A percentile compares a stretch with the other conserved stretches of the same genome.
Evolutionary conservation across 2,888 invertebrate species (phyloP).

Genomic region (Plagodis pulveraria): DNA sequence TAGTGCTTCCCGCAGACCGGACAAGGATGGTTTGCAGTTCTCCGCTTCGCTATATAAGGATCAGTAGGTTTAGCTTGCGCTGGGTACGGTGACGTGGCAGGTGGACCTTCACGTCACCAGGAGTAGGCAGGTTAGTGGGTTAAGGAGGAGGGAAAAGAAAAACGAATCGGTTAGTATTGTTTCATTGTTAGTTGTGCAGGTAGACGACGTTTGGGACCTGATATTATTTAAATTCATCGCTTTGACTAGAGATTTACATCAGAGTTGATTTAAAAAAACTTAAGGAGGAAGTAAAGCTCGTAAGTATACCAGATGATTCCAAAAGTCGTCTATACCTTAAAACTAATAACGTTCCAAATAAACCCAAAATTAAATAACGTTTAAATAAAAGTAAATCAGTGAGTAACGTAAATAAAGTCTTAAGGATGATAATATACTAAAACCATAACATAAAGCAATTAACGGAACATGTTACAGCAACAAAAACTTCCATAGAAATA

Average conservation of each 20-base stretch:
- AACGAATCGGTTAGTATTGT: conserved; percentile 72
- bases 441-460: conserved; percentile 60
- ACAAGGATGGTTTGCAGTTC: conserved; percentile 97
- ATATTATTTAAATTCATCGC: neutral
- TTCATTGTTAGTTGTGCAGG: conserved; percentile 54
- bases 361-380: conserved; percentile 26
- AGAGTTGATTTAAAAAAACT: neutral
- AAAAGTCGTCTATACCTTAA: conserved; percentile 48
- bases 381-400: conserved; percentile 26
- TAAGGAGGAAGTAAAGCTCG: neutral
- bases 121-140: conserved; percentile 79
- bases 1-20: conserved; percentile 98
- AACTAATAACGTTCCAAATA: conserved; percentile 22
- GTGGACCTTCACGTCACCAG: conserved; percentile 85
- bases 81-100: conserved; percentile 86
- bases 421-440: conserved; percentile 17
- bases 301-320: conserved; percentile 16
- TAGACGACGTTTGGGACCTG: conserved; percentile 47
- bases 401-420: conserved; percentile 11
- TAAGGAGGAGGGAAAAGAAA: conserved; percentile 53
- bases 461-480: conserved; percentile 54
- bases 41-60: conserved; percentile 95
- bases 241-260: neutral
- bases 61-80: conserved; percentile 86
- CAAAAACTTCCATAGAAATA: conserved; percentile 64